phyloP scores from a whole-genome alignment of 2,888 invertebrate species.

The Chloromyia formosa region DNA sequence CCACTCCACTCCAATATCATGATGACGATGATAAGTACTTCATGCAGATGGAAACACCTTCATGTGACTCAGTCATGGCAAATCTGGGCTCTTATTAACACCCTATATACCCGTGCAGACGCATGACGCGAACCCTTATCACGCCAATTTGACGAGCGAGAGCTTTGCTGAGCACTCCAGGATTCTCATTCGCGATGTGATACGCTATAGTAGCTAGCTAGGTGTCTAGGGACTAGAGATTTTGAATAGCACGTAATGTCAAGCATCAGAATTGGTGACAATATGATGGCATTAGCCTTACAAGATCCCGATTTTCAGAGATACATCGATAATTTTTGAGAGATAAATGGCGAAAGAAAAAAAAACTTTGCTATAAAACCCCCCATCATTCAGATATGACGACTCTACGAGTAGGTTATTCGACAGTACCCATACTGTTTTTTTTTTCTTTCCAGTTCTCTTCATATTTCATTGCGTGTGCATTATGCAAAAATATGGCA shows the following conservation, averaged over 20 bases:
- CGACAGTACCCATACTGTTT: neutral
- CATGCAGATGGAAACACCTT: slow-evolving; percentile 7
- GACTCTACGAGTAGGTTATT: neutral
- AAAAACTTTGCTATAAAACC: neutral
- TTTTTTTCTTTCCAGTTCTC: neutral
- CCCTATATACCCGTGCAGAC: neutral
- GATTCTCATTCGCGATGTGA: neutral
- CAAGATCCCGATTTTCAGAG: neutral
- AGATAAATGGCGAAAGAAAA: neutral
- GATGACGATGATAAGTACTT: neutral
- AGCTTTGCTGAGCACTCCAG: neutral
- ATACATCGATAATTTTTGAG: neutral
- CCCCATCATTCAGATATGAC: neutral
- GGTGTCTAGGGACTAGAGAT: neutral
- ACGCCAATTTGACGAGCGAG: neutral
- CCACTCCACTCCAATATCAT: neutral
- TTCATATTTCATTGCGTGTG: slow-evolving; percentile 30
- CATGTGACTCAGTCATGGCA: neutral
- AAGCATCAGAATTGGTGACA: too few relatives aligned
- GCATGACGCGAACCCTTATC: neutral
- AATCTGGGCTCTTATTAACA: neutral
- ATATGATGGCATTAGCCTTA: too few relatives aligned
- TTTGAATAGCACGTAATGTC: too few relatives aligned
- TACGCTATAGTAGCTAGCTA: neutral
- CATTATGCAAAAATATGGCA: slow-evolving; percentile 36